Percentiles rank a stretch among this genome's conserved stretches.
Conservation (phyloP, 92 coral and sea anemone species). For the Porites divaricata region DNA sequence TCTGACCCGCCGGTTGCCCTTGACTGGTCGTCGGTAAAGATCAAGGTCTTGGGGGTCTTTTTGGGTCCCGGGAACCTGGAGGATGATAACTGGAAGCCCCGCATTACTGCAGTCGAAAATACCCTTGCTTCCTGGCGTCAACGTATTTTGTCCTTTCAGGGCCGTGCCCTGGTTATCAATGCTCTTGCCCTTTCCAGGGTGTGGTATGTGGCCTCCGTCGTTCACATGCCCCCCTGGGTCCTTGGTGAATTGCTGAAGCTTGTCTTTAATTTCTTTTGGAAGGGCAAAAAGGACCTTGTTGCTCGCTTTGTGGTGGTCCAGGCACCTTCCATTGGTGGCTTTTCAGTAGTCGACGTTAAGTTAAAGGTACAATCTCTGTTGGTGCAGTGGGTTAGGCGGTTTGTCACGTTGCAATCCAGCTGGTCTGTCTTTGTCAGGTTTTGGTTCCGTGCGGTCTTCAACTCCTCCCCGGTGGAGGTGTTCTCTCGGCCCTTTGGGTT, state of each 20-base stretch:
- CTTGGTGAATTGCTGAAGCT: neutral
- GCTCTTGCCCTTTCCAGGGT: slow-evolving; percentile 32
- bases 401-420: neutral
- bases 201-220: slow-evolving; percentile 46
- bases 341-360: neutral
- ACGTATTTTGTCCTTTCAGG: slow-evolving; percentile 21
- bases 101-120: slow-evolving; percentile 2
- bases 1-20: slow-evolving; percentile 35
- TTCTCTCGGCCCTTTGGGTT: neutral
- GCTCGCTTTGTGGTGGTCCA: neutral
- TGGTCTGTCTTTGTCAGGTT: neutral
- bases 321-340: neutral
- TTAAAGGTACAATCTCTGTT: neutral
- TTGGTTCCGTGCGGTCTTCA: neutral
- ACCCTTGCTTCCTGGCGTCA: slow-evolving; percentile 34
- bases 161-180: slow-evolving; percentile 40
- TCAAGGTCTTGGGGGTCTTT: slow-evolving; percentile 47
- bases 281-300: slow-evolving; percentile 18
- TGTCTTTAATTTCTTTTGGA: slow-evolving; percentile 34
- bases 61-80: slow-evolving; percentile 24
- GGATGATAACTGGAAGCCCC: slow-evolving; percentile 42
- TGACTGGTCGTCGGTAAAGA: slow-evolving; percentile 41
- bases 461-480: neutral
- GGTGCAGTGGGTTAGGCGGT: slow-evolving; percentile 11
- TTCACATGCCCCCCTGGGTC: slow-evolving; percentile 28